Conservation (phyloP, 2,888 invertebrate genomes). For the Monochamus alternatus region DNA sequence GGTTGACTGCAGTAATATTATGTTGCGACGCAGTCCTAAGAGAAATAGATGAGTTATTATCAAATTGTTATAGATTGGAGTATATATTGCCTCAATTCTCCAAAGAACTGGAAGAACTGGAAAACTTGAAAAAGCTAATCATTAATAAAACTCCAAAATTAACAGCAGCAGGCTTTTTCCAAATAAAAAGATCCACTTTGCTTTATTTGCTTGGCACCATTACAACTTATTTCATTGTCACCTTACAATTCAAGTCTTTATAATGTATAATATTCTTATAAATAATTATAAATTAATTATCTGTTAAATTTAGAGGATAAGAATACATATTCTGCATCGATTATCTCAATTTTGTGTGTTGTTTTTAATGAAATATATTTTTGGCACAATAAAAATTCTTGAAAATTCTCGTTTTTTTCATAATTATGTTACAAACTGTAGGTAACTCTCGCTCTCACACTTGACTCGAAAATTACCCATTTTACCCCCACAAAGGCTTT, state of each 20-base stretch:
- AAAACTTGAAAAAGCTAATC: neutral
- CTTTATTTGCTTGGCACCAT: slow-evolving; percentile 20
- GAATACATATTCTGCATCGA: too few species aligned
- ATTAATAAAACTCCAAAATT: slow-evolving; percentile 10
- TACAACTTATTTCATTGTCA: slow-evolving; percentile 22
- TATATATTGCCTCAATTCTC: neutral
- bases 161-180: slow-evolving; percentile 22
- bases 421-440: too few species aligned
- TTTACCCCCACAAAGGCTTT: too few species aligned
- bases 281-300: too few species aligned
- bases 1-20: slow-evolving; percentile 1
- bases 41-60: slow-evolving; percentile 10
- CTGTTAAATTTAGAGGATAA: too few species aligned
- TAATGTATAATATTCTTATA: neutral
- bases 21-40: neutral
- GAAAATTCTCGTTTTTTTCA: too few species aligned
- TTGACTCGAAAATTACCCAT: too few species aligned
- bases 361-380: too few species aligned
- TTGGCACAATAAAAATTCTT: too few species aligned
- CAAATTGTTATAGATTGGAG: slow-evolving; percentile 20
- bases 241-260: slow-evolving; percentile 18
- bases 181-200: slow-evolving; percentile 10
- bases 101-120: slow-evolving; percentile 14
- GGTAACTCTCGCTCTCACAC: too few species aligned
- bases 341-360: too few species aligned